These are phyloP conservation scores for Astur gentilis DNA, from an alignment of 2,113 vertebrate species.

Conservation along the genomic window DNA sequence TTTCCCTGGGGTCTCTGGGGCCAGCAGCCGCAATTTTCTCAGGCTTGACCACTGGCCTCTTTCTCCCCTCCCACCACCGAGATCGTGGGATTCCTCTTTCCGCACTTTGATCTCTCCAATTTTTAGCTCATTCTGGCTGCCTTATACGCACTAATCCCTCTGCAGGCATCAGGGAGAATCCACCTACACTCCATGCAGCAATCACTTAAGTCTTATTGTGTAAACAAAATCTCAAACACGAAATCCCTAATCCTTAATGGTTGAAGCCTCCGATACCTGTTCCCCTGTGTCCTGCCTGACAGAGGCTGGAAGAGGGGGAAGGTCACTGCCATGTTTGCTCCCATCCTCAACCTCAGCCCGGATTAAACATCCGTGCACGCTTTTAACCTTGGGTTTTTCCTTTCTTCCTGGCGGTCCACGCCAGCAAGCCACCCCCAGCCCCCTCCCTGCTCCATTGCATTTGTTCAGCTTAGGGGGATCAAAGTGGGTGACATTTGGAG, in stretches of 20 bases:
- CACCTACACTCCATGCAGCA: slow-evolving; percentile 57
- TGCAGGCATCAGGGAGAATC: slow-evolving; percentile 57
- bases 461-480: slow-evolving; percentile 50
- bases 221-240: slow-evolving; percentile 55
- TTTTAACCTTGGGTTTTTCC: not conserved
- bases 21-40: accelerated
- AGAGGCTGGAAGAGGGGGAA: not conserved
- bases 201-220: slow-evolving; percentile 47
- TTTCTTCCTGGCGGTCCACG: not conserved
- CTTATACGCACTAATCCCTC: slow-evolving; percentile 57
- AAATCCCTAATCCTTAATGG: slow-evolving; percentile 41
- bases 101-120: slow-evolving; percentile 48
- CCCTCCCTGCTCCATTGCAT: not conserved
- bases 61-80: not conserved
- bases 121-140: slow-evolving; percentile 48
- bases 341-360: not conserved
- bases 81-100: slow-evolving; percentile 1
- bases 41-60: not conserved
- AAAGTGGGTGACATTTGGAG: slow-evolving; percentile 57
- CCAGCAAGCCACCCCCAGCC: not conserved
- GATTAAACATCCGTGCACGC: not conserved
- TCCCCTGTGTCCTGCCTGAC: not conserved
- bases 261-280: not conserved
- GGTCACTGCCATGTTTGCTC: not conserved
- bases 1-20: accelerated